A percentile compares a stretch with the other conserved stretches of the same genome.
These are phyloP conservation scores for Clostera curtula DNA, from an alignment of 2,888 invertebrate species.

Conservation along the genomic window DNA sequence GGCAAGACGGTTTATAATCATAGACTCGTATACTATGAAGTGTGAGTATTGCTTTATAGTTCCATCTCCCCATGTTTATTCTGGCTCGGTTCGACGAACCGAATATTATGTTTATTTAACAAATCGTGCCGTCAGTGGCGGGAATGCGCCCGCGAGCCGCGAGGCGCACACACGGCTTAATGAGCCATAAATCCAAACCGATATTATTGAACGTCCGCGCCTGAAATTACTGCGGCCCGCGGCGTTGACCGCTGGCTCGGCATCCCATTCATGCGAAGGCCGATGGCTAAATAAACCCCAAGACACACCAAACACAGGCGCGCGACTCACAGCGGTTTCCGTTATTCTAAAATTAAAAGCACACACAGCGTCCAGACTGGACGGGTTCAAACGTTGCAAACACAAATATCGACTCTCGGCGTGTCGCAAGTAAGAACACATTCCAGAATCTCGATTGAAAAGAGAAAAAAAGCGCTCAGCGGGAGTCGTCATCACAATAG, in stretches of 20 bases:
- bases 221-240: constrained; percentile 32
- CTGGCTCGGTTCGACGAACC: constrained; percentile 48
- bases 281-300: constrained; percentile 48
- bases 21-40: too few species aligned
- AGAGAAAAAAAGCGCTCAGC: constrained; percentile 34
- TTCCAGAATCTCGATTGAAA: constrained; percentile 17
- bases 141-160: constrained; percentile 22
- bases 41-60: too few species aligned
- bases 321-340: constrained; percentile 46
- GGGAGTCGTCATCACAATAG: constrained; percentile 44
- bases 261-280: constrained; percentile 66
- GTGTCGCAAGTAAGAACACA: constrained; percentile 28
- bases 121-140: constrained; percentile 29
- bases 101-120: constrained; percentile 40
- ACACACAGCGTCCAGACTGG: constrained; percentile 29
- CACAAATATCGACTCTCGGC: constrained; percentile 37
- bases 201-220: constrained; percentile 46
- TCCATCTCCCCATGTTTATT: constrained; percentile 31
- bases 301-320: constrained; percentile 30
- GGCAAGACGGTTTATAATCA: too few species aligned
- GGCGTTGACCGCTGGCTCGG: constrained; percentile 42
- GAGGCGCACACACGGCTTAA: constrained; percentile 34
- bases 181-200: constrained; percentile 54
- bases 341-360: constrained; percentile 66
- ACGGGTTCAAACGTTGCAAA: constrained; percentile 16